Evolutionary conservation across 2,113 vertebrate species (phyloP).

Genomic region (Calyptomena viridis): DNA sequence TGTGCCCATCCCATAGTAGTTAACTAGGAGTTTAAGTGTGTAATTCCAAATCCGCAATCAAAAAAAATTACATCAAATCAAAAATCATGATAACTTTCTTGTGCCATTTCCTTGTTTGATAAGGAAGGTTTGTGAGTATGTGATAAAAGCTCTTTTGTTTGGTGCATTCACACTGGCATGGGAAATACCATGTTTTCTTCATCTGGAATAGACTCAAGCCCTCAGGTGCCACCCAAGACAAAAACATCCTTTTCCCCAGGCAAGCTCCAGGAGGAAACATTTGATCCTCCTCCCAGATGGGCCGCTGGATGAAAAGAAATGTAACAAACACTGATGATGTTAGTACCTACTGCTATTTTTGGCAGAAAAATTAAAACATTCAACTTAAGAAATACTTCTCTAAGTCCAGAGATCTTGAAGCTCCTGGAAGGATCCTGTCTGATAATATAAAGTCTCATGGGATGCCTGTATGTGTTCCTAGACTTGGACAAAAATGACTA

Average conservation of each 20-base stretch:
- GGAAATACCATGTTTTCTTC: background rate
- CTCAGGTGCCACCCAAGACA: background rate
- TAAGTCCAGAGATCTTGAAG: background rate
- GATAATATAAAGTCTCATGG: background rate
- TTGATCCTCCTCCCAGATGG: background rate
- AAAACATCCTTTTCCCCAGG: background rate
- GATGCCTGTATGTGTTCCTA: background rate
- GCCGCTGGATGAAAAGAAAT: background rate
- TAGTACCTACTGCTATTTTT: background rate
- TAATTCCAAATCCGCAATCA: background rate
- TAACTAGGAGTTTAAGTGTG: background rate
- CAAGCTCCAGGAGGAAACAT: background rate
- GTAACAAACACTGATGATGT: background rate
- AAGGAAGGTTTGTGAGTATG: background rate
- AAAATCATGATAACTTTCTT: background rate
- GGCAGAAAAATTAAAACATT: background rate
- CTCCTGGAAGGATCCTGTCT: background rate
- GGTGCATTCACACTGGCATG: fast-evolving
- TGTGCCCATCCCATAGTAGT: background rate
- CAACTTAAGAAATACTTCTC: background rate
- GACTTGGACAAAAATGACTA: background rate
- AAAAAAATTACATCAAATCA: background rate
- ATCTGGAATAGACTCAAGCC: background rate
- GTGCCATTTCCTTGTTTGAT: background rate
- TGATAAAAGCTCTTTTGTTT: background rate